Evolutionary conservation across 2,888 invertebrate species (phyloP).

Genomic region (Petrolisthes manimaculis): DNA sequence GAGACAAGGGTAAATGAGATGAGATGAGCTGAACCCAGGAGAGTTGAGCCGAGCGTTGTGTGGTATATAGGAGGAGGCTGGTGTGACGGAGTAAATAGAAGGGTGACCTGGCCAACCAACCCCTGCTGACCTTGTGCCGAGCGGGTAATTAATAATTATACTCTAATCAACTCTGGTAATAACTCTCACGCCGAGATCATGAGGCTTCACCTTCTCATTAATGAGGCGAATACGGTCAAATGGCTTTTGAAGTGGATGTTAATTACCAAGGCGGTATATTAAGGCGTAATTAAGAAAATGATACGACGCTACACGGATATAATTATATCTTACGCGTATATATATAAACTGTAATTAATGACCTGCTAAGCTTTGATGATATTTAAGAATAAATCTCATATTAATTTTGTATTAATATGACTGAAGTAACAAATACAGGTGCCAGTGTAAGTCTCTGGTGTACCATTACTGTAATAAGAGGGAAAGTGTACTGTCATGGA

Average conservation of each 20-base stretch:
- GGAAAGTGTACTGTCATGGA: no score
- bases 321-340: no score
- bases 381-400: no score
- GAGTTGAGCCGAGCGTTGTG: background rate
- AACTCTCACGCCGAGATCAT: slow-evolving; percentile 39
- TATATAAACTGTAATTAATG: no score
- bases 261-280: slow-evolving; percentile 31
- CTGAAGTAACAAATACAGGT: no score
- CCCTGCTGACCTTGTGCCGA: slow-evolving; percentile 28
- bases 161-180: slow-evolving; percentile 50
- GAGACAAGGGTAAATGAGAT: background rate
- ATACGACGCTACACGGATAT: background rate
- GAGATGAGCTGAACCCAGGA: background rate
- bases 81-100: no score
- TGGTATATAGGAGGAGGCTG: slow-evolving; percentile 4
- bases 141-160: slow-evolving; percentile 50
- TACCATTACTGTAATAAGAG: no score
- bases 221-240: slow-evolving; percentile 28
- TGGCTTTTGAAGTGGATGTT: slow-evolving; percentile 36
- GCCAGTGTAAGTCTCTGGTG: no score
- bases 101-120: slow-evolving; percentile 11
- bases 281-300: slow-evolving; percentile 31
- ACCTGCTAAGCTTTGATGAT: no score
- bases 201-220: slow-evolving; percentile 44
- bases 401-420: no score